Percentiles rank a stretch among this genome's conserved stretches.
These are phyloP conservation scores for Zaprionus gabonicus DNA, from an alignment of 1,140 invertebrate genomes.

Conservation along the genomic window DNA sequence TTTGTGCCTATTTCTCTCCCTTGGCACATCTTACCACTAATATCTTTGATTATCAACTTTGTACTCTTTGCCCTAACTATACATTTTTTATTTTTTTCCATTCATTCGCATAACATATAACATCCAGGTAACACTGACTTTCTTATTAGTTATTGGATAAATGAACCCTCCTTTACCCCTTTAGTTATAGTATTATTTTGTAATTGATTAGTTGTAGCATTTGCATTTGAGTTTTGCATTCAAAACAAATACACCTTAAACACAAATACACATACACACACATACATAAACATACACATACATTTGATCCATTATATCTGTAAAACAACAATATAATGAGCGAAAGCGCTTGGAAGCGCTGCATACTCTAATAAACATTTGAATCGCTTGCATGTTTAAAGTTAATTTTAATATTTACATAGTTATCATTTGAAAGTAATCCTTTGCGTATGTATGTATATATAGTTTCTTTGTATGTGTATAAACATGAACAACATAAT, in stretches of 20 bases:
- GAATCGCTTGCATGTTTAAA: slow-evolving; percentile 73
- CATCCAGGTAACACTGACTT: slow-evolving; percentile 21
- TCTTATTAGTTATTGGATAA: slow-evolving; percentile 39
- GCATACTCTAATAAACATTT: slow-evolving; percentile 50
- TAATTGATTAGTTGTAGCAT: slow-evolving; percentile 73
- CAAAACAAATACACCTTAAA: slow-evolving; percentile 24
- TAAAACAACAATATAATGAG: slow-evolving; percentile 15
- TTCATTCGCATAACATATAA: slow-evolving; percentile 28
- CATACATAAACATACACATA: slow-evolving; percentile 28
- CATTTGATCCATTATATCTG: slow-evolving; percentile 27
- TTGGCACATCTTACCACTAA: slow-evolving; percentile 22
- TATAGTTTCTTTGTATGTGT: slow-evolving; percentile 66
- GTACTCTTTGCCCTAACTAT: slow-evolving; percentile 10
- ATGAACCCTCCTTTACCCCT: slow-evolving; percentile 8
- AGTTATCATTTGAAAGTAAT: slow-evolving; percentile 78
- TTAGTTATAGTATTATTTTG: slow-evolving; percentile 60
- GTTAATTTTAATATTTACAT: slow-evolving; percentile 66
- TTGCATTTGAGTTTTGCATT: slow-evolving; percentile 76
- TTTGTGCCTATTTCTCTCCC: slow-evolving; percentile 5
- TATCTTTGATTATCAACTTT: slow-evolving; percentile 8
- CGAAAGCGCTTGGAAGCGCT: slow-evolving; percentile 13
- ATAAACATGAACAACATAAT: slow-evolving; percentile 54
- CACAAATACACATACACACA: slow-evolving; percentile 26
- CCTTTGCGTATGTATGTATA: slow-evolving; percentile 75
- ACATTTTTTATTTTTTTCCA: slow-evolving; percentile 15